Evolutionary conservation across 2,113 vertebrate genomes (phyloP).

Genomic region (Corythaeola cristata): DNA sequence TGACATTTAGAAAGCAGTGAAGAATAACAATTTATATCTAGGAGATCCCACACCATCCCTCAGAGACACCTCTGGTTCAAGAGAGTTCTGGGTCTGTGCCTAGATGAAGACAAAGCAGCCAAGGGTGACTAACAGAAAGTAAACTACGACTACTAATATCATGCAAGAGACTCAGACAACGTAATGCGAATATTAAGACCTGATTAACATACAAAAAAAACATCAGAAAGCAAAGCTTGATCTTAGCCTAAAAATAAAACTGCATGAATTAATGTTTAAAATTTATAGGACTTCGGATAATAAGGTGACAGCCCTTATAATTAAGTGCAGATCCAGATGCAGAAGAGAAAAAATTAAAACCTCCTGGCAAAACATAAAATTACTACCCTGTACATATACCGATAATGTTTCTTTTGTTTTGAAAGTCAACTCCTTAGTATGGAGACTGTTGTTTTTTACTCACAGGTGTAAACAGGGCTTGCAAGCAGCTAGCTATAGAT

Average conservation of each 20-base stretch:
- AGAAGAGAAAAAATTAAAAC: neutral
- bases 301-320: neutral
- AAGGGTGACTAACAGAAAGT: neutral
- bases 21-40: neutral
- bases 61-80: neutral
- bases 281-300: neutral
- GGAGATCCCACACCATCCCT: neutral
- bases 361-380: neutral
- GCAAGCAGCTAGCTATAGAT: neutral
- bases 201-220: neutral
- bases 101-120: neutral
- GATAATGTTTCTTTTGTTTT: neutral
- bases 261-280: neutral
- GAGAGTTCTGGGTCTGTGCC: neutral
- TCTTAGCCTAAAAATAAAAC: constrained; percentile 7
- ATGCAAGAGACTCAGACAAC: neutral
- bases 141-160: neutral
- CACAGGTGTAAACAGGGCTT: neutral
- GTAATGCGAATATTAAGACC: neutral
- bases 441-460: neutral
- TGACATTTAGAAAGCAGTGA: neutral
- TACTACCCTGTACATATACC: neutral
- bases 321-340: neutral
- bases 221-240: neutral
- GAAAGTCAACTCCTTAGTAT: neutral